phyloP scores from a whole-genome alignment of 1,140 invertebrate species.

The Carcinoscorpius rotundicauda region DNA sequence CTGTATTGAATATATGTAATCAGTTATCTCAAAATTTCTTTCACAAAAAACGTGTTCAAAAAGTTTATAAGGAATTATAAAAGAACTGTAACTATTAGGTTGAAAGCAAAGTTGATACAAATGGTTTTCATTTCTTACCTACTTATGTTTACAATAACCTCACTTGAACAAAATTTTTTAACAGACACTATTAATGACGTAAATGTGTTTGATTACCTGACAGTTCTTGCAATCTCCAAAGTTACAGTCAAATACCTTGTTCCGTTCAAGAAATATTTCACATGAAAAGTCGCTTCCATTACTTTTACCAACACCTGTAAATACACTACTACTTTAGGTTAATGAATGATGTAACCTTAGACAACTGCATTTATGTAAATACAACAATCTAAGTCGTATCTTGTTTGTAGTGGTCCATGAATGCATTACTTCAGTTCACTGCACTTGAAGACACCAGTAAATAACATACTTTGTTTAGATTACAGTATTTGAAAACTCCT shows the following conservation, averaged over 20 bases:
- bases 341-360: not conserved
- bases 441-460: no score
- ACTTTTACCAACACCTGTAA: conserved; percentile 35
- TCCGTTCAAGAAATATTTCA: conserved; percentile 29
- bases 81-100: not conserved
- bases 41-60: not conserved
- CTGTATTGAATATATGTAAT: conserved; percentile 15
- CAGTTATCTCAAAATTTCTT: conserved; percentile 1
- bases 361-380: not conserved
- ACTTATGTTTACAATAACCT: not conserved
- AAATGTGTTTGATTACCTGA: conserved; percentile 27
- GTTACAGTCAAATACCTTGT: conserved; percentile 33
- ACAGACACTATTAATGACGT: not conserved
- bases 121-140: no score
- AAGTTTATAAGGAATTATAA: not conserved
- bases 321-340: not conserved
- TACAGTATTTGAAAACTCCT: no score
- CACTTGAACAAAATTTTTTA: not conserved
- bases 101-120: no score
- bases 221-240: conserved; percentile 35
- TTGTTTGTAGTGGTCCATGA: no score
- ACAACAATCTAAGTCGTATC: no score
- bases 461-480: no score
- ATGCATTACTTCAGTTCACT: no score
- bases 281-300: conserved; percentile 39